Percentiles rank a stretch among this genome's conserved stretches.
Evolutionary conservation across 2,888 invertebrate species (phyloP).

Genomic region (Ommatoiulus sabulosus): DNA sequence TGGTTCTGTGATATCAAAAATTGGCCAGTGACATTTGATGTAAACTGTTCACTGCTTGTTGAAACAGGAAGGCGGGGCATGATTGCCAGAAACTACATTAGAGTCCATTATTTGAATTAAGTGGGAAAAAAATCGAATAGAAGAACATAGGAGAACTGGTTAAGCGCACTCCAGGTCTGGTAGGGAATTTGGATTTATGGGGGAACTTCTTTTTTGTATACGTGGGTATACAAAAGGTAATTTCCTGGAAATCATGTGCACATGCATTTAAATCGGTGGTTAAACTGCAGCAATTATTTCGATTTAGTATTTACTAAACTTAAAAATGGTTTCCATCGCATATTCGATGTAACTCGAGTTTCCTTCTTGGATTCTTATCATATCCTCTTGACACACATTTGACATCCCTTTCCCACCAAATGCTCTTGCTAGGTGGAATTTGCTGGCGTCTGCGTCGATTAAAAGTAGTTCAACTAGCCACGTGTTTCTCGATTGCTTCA

Average conservation of each 20-base stretch:
- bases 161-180: not conserved
- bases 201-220: not conserved
- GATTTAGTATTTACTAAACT: too few relatives aligned
- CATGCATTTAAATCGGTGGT: not conserved
- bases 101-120: too few relatives aligned
- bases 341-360: not conserved
- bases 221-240: not conserved
- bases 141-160: too few relatives aligned
- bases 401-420: not conserved
- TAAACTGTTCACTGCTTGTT: too few relatives aligned
- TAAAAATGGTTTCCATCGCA: too few relatives aligned
- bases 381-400: not conserved
- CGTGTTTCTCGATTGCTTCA: not conserved
- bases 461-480: slow-evolving; percentile 19
- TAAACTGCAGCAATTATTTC: too few relatives aligned
- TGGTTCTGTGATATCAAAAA: too few relatives aligned
- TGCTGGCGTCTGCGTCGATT: not conserved
- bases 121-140: too few relatives aligned
- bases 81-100: too few relatives aligned
- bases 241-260: not conserved
- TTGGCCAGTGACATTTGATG: too few relatives aligned
- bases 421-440: not conserved
- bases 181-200: not conserved
- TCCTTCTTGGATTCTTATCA: not conserved
- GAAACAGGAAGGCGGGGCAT: too few relatives aligned